Conservation (phyloP, 2,797 vertebrate species). For the Taeniopygia guttata region DNA sequence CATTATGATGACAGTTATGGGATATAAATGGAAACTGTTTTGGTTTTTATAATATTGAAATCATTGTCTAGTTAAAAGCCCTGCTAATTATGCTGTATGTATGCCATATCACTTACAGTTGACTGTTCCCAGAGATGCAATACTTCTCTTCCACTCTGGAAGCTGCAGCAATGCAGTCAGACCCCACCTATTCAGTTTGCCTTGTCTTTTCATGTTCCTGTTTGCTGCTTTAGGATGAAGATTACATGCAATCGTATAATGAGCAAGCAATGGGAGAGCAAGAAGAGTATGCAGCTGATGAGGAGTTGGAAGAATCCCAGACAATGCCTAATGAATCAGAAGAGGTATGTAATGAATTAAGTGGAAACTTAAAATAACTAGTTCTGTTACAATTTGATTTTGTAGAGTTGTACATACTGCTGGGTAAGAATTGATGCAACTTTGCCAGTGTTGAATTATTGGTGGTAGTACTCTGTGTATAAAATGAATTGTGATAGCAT, state of each 20-base stretch:
- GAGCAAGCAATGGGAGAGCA: conserved; percentile 72
- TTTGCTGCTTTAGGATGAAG: conserved; percentile 81
- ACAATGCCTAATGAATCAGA: conserved; percentile 79
- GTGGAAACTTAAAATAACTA: neutral
- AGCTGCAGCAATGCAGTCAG: neutral
- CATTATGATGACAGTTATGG: neutral
- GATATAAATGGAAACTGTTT: neutral
- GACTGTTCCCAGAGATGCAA: neutral
- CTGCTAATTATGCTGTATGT: neutral
- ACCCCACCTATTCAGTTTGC: neutral
- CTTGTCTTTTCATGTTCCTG: neutral
- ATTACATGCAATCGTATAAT: conserved; percentile 80
- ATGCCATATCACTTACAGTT: neutral
- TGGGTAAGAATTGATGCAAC: neutral
- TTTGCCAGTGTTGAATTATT: neutral
- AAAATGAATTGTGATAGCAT: neutral
- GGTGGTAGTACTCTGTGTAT: neutral
- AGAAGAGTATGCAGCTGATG: conserved; percentile 72
- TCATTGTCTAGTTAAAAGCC: neutral
- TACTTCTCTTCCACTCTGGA: neutral
- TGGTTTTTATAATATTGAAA: neutral
- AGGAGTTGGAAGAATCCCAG: conserved; percentile 73
- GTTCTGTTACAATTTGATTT: neutral
- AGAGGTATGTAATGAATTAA: conserved; percentile 76
- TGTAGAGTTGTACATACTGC: neutral